Percentiles rank a stretch among this genome's conserved stretches.
Conservation (phyloP, 2,797 vertebrate genomes). For the Buphagus erythrorhynchus region DNA sequence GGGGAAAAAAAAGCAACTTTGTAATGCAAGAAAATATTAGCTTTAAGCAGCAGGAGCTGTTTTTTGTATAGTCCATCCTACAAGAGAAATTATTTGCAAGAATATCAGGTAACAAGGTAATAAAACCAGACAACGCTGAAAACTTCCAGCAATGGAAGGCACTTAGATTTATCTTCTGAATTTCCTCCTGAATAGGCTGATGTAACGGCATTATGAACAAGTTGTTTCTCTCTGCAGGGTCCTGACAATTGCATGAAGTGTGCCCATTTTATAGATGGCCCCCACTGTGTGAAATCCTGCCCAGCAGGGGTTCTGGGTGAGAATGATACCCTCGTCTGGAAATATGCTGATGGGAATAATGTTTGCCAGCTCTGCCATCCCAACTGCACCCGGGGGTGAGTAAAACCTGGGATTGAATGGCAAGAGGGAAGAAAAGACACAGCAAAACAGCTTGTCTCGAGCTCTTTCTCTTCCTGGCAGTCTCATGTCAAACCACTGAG, state of each 20-base stretch:
- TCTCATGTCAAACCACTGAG: neutral
- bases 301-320: conserved; percentile 82
- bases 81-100: neutral
- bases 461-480: neutral
- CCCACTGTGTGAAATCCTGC: conserved; percentile 86
- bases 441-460: rapidly evolving
- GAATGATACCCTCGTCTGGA: conserved; percentile 84
- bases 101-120: neutral
- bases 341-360: conserved; percentile 77
- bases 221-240: conserved; percentile 75
- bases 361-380: conserved; percentile 86
- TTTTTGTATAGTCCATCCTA: neutral
- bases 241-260: conserved; percentile 85
- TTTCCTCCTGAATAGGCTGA: neutral
- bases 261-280: conserved; percentile 84
- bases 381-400: conserved; percentile 90
- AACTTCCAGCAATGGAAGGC: neutral
- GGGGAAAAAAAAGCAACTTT: neutral
- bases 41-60: neutral
- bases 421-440: neutral
- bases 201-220: neutral
- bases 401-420: neutral
- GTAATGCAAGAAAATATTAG: neutral
- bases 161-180: neutral
- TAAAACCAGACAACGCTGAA: neutral